Percentiles rank a stretch among this genome's conserved stretches.
These are phyloP conservation scores for Athalia circularis DNA, from an alignment of 2,888 invertebrate species.

Conservation along the genomic window DNA sequence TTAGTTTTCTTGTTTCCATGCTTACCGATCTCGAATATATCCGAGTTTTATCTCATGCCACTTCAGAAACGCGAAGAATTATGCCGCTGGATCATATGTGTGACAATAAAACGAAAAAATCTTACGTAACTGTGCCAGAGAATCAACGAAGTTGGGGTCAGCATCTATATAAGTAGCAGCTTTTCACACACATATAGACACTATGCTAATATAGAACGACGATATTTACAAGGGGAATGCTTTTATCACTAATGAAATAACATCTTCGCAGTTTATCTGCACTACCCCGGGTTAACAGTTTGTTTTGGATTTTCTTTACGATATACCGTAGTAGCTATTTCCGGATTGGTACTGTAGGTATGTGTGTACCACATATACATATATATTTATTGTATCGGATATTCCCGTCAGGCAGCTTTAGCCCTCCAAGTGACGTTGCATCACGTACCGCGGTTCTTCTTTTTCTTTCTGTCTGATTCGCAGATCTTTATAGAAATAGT, in stretches of 20 bases:
- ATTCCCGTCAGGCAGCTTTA: neutral
- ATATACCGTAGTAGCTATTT: conserved; percentile 3
- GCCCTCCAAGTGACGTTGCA: no score
- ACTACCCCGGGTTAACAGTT: neutral
- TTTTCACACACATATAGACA: neutral
- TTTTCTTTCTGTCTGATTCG: no score
- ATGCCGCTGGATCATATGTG: conserved; percentile 8
- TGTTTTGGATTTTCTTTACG: conserved; percentile 37
- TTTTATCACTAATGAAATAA: conserved; percentile 45
- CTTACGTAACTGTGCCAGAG: conserved; percentile 31
- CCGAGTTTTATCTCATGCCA: neutral
- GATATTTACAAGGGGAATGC: conserved; percentile 30
- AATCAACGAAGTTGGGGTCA: conserved; percentile 38
- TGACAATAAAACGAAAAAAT: conserved; percentile 33
- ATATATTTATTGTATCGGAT: neutral
- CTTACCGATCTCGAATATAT: neutral
- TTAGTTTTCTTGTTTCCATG: neutral
- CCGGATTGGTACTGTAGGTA: conserved; percentile 15
- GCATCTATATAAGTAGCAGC: neutral
- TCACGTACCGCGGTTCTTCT: no score
- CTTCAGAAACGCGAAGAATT: conserved; percentile 12
- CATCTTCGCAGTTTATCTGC: conserved; percentile 31
- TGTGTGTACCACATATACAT: neutral
- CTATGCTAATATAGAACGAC: conserved; percentile 42
- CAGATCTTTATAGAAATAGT: no score